A percentile compares a stretch with the other conserved stretches of the same genome.
Evolutionary conservation across 2,797 vertebrate genomes (phyloP).

Genomic region (Meriones psammophilus): DNA sequence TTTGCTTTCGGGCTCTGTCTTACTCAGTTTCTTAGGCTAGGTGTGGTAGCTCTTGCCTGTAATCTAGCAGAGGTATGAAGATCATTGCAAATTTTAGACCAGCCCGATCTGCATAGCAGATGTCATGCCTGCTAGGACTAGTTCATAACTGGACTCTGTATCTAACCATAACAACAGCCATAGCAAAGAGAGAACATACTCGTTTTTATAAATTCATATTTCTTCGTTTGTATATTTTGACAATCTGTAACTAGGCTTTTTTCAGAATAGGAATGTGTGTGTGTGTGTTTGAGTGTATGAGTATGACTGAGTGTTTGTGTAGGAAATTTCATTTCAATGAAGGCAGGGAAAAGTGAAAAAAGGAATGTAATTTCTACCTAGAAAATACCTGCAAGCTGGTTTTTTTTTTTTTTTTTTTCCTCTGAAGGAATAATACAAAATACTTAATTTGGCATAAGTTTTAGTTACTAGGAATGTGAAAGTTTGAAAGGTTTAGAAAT

Average conservation of each 20-base stretch:
- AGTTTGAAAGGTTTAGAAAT: constrained; percentile 61
- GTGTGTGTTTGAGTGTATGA: not conserved
- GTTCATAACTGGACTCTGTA: not conserved
- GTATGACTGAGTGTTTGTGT: not conserved
- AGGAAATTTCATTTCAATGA: constrained; percentile 66
- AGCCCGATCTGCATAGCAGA: not conserved
- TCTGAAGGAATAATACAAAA: constrained; percentile 28
- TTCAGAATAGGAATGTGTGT: not conserved
- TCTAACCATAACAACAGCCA: not conserved
- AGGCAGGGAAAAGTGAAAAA: constrained; percentile 5
- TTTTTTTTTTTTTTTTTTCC: not conserved
- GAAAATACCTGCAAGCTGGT: constrained; percentile 5
- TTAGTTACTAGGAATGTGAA: constrained; percentile 27
- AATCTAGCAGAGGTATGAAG: not conserved
- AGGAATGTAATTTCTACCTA: constrained; percentile 46
- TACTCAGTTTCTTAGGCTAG: constrained; percentile 51
- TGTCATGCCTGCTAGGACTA: not conserved
- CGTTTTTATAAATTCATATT: not conserved
- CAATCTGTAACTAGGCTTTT: constrained; percentile 50
- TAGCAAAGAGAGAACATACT: not conserved
- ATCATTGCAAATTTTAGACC: constrained; percentile 15
- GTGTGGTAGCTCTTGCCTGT: not conserved
- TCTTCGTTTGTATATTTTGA: constrained; percentile 51
- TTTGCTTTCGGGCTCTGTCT: not conserved
- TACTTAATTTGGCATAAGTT: constrained; percentile 64